Evolutionary conservation across 2,888 invertebrate genomes (phyloP).

Genomic region (Dexiosoma caninum): DNA sequence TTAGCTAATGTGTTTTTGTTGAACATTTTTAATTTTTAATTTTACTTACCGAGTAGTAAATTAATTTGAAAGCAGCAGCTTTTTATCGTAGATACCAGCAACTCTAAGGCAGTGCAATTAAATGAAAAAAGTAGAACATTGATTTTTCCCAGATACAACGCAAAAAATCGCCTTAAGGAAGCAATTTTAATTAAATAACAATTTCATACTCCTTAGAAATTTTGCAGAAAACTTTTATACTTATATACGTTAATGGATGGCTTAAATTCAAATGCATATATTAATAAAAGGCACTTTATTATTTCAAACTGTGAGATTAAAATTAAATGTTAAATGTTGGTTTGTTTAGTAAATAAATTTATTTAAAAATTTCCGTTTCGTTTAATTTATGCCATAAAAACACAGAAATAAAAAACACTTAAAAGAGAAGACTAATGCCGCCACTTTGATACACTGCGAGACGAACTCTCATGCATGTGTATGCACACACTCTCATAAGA

Average conservation of each 20-base stretch:
- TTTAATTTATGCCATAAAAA: constrained; percentile 17
- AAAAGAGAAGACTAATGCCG: constrained; percentile 26
- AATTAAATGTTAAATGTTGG: background rate
- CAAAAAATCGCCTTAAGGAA: background rate
- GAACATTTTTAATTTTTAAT: background rate
- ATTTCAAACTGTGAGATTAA: background rate
- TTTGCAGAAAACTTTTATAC: background rate
- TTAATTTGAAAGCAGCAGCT: background rate
- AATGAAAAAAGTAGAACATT: background rate
- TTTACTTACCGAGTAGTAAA: background rate
- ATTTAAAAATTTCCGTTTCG: constrained; percentile 27
- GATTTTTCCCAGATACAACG: constrained; percentile 12
- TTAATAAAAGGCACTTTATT: constrained; percentile 27
- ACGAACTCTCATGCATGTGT: constrained; percentile 1
- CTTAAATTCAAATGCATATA: background rate
- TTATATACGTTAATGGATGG: background rate
- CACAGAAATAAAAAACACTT: background rate
- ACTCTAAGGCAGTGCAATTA: too few relatives aligned
- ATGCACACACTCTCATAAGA: background rate
- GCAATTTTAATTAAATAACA: background rate
- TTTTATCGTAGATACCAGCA: background rate
- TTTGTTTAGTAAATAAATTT: constrained; percentile 4
- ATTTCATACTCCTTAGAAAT: background rate
- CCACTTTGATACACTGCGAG: constrained; percentile 35
- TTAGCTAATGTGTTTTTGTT: too few relatives aligned